Base-by-base conservation (phyloP, 2,113 vertebrate species). In the Channa maculata region DNA sequence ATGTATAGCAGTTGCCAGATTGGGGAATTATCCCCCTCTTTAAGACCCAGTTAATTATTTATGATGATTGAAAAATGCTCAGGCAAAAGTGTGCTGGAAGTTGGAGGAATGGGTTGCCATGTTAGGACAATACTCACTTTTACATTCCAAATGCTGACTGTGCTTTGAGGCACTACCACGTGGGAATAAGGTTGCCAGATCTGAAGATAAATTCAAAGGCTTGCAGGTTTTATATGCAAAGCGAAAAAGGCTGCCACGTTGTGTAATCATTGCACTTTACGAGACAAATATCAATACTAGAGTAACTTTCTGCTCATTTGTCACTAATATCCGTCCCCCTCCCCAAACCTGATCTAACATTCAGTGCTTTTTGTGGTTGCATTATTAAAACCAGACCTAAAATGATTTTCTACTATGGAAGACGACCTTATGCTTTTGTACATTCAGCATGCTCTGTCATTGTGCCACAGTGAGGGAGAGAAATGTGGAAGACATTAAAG, bases 141-240 rank as follows among this genome's bases (percentile, higher is more conserved):
- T 44, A 45, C 8, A 50, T 36, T 48, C n/a, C 44, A 37, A 48
- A 50, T 51, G 11, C 57, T 13, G 10, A 1, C 48, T 57, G 13
- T 64, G 52, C 51, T 70, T 41, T 43, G 11, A 24, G 37, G 37
- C 8, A 3, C 33, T 4, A 34, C 2, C 7, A 36, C 44, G 49
- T 48, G 36, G 48, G 70, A 59, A 14, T 8, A 14, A 37, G 11
- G 71, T 82, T 75, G 73, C 66, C 79, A 64, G 61, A 54, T 77
- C 57, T 53, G 34, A 82, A 60, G 65, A 48, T 14, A 41, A 5
- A 14, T 89, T 89, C 85, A 86, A 86, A 79, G 83, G 69, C 84
- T 78, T 6, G 45, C 82, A 90, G 86, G 81, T 63, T 82, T 57
- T 71, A 3, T 46, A 10, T 59, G 33, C 15, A 65, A 48, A 65